Conservation (phyloP, 2,888 invertebrate genomes). For the Ophonus ardosiacus region DNA sequence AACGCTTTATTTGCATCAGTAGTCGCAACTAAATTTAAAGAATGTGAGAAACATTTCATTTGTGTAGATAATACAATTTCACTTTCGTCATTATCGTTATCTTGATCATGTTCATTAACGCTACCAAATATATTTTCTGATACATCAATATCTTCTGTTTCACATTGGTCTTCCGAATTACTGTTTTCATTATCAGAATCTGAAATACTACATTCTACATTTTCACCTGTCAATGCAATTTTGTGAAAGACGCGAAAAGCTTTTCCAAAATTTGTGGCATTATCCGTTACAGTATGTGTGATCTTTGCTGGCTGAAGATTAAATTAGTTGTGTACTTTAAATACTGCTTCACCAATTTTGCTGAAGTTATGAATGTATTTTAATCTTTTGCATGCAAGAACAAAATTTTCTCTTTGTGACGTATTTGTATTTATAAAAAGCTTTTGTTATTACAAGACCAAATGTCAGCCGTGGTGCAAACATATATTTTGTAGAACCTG, state of each 20-base stretch:
- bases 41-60: conserved; percentile 15
- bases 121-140: background rate
- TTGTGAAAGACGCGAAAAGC: background rate
- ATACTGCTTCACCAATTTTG: background rate
- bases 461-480: background rate
- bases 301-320: background rate
- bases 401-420: background rate
- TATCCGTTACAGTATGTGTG: background rate
- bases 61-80: background rate
- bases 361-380: background rate
- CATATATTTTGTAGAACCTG: too few relatives aligned
- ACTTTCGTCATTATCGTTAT: background rate
- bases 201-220: background rate
- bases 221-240: background rate
- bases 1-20: conserved; percentile 21
- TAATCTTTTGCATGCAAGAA: background rate
- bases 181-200: background rate
- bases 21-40: conserved; percentile 12
- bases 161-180: background rate
- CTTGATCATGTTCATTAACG: background rate
- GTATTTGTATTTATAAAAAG: background rate
- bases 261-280: conserved; percentile 4
- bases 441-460: background rate
- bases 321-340: background rate
- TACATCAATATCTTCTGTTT: too few relatives aligned